Conservation (phyloP, 2,797 vertebrate species). For the Siniperca obscura region DNA sequence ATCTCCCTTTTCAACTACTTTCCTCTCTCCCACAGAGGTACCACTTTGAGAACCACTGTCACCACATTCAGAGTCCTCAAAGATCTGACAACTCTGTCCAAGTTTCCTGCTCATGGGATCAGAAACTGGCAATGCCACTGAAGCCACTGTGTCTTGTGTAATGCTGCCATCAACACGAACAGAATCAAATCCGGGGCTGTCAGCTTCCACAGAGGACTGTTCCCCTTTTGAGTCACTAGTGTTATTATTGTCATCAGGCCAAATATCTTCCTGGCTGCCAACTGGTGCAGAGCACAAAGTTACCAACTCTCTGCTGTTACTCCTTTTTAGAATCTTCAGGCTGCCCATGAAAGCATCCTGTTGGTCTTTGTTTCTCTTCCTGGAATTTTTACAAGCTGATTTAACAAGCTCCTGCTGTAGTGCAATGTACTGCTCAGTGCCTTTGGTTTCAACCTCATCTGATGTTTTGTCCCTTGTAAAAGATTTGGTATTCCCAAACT, state of each 20-base stretch:
- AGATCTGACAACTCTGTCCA: constrained; percentile 29
- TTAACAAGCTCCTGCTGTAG: constrained; percentile 59
- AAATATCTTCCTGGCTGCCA: constrained; percentile 48
- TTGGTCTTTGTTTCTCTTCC: constrained; percentile 80
- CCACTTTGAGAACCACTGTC: constrained; percentile 23
- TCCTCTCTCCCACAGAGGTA: constrained; percentile 21
- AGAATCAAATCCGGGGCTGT: constrained; percentile 38
- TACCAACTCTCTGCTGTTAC: constrained; percentile 52
- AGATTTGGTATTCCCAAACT: constrained; percentile 56
- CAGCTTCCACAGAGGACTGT: constrained; percentile 32
- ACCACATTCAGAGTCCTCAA: constrained; percentile 18
- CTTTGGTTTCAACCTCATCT: constrained; percentile 58
- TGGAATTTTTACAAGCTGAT: constrained; percentile 74
- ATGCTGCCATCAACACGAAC: constrained; percentile 29
- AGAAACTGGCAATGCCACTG: constrained; percentile 26
- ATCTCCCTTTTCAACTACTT: constrained; percentile 9
- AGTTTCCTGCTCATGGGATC: constrained; percentile 31
- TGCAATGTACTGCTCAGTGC: constrained; percentile 28
- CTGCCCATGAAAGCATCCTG: constrained; percentile 69
- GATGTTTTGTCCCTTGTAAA: constrained; percentile 30
- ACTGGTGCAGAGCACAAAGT: constrained; percentile 49
- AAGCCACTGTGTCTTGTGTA: constrained; percentile 25
- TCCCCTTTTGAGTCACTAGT: constrained; percentile 56
- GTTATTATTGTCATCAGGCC: constrained; percentile 56
- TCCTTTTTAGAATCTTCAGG: constrained; percentile 82